phyloP scores from a whole-genome alignment of 1,140 invertebrate species.

The Cydia amplana region DNA sequence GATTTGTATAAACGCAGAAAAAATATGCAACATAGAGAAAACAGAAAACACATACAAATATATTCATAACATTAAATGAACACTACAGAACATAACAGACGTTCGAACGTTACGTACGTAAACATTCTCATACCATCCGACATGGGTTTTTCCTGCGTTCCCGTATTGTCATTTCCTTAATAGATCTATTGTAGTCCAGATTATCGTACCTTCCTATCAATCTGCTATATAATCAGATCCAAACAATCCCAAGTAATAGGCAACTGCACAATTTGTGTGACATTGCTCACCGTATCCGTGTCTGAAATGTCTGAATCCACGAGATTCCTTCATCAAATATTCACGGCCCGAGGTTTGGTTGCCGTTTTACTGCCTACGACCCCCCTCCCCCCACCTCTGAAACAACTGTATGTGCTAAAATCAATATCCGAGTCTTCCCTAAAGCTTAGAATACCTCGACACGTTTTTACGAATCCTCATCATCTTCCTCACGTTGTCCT shows the following conservation, averaged over 20 bases:
- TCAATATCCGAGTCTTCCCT: constrained; percentile 58
- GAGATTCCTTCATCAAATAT: constrained; percentile 77
- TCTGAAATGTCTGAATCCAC: constrained; percentile 53
- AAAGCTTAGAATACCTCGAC: not conserved
- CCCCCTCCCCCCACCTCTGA: constrained; percentile 47
- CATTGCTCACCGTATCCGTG: constrained; percentile 25
- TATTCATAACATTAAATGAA: too few relatives aligned
- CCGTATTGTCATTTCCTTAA: too few relatives aligned
- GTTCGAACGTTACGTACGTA: too few relatives aligned
- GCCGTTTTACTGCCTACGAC: constrained; percentile 67
- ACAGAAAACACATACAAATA: too few relatives aligned
- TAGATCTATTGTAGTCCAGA: too few relatives aligned
- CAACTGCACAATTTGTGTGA: constrained; percentile 13
- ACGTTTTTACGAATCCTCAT: not conserved
- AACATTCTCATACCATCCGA: too few relatives aligned
- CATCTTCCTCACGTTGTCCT: too few relatives aligned
- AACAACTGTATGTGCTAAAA: constrained; percentile 78
- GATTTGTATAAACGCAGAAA: too few relatives aligned
- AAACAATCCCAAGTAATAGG: not conserved
- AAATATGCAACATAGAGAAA: too few relatives aligned
- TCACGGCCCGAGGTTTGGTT: constrained; percentile 73
- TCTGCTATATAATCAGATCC: not conserved
- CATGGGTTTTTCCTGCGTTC: too few relatives aligned
- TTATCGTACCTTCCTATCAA: not conserved
- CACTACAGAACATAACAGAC: too few relatives aligned